Base-by-base conservation (phyloP, 2,888 invertebrate species). In the Deilephila porcellus region DNA sequence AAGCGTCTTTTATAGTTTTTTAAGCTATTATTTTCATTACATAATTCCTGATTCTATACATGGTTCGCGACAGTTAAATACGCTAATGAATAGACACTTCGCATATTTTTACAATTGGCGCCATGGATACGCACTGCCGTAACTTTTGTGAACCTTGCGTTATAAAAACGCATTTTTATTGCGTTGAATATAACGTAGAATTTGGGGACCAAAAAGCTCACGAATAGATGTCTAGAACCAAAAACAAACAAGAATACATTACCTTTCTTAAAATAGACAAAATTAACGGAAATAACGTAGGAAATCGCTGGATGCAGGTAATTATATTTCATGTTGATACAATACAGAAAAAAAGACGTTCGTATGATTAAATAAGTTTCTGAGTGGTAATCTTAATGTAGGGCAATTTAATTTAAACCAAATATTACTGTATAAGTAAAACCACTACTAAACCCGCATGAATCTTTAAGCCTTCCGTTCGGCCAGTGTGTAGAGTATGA, bases 401-500 rank as follows among this genome's bases (percentile, higher is more conserved):
- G 7, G 37, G 2, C 59, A 59, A 4, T 59, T 59, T 8, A 59
- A 59, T 1, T 20, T 20, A 4, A 59, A 59, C 20, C 20, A 20
- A 34, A 37, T 37, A 8, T 8, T 7, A 37, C 8, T 3, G 11
- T 20, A 64, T 20, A 37, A 45, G 45, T 20, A 37, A 63, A 63
- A 32, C 17, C 14, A 45, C 11, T 11, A 11, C n/a, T 34, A 14
- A 37, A 64, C 45, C 45, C 37, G 3, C 45, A 37, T 64, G 37
- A 64, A 64, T 45, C 64, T 45, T 53, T 72, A 72, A 53, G 59
- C 59, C 37, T 37, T 17, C 37, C 56, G 67, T 59, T 67, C 45
- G 45, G 64, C 20, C 64, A 45, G 37, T 64, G n/a, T 64, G 37
- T 45, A 74, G 74, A 74, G 59, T 74, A 74, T 71, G 74, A 67